Conservation (phyloP, 2,113 vertebrate species). For the Microtus oregoni region DNA sequence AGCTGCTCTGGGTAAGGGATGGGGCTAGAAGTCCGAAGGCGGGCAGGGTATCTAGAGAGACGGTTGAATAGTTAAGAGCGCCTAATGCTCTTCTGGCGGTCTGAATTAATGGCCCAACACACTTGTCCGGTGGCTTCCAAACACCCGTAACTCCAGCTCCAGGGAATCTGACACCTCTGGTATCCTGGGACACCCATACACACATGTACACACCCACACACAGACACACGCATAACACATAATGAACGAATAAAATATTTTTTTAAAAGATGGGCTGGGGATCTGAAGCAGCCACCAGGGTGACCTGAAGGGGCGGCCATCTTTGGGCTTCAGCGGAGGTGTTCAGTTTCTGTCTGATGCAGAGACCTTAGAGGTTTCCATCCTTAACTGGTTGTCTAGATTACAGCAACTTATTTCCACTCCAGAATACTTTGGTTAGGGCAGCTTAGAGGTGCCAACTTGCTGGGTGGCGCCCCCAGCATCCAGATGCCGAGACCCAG, state of each 20-base stretch:
- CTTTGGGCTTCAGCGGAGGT: neutral
- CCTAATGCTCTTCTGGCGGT: neutral
- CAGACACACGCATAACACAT: neutral
- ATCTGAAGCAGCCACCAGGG: neutral
- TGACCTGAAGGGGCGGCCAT: neutral
- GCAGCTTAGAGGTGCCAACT: neutral
- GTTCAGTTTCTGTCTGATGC: neutral
- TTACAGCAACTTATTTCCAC: neutral
- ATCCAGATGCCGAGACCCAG: neutral
- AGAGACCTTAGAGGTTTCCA: slow-evolving; percentile 48
- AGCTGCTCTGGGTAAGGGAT: neutral
- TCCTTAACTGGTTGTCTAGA: neutral
- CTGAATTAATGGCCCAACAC: neutral
- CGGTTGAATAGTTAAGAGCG: neutral
- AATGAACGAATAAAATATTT: neutral
- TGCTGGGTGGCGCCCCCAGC: neutral
- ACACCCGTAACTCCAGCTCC: neutral
- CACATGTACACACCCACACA: neutral
- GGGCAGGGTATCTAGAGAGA: neutral
- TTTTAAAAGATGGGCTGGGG: neutral
- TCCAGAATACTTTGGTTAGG: neutral
- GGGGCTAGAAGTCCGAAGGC: neutral
- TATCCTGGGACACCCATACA: too few species aligned
- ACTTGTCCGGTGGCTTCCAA: neutral
- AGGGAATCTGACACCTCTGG: neutral